Base-by-base conservation (phyloP, 2,113 vertebrate species). In the Aramus guarauna region DNA sequence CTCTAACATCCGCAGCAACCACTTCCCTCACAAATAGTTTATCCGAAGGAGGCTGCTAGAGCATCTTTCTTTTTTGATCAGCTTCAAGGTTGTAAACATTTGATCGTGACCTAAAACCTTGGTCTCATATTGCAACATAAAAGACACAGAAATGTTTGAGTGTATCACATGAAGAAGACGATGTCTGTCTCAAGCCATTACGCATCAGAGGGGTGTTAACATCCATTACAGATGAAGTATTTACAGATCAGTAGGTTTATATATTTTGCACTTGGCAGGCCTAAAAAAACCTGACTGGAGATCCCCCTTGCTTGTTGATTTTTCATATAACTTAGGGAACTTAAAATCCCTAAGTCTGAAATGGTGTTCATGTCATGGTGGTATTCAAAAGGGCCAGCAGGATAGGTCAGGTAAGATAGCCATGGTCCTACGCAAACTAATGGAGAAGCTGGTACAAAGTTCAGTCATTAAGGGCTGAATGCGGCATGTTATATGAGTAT, bases 311-410 rank as follows among this genome's bases (percentile, higher is more conserved):
- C 24, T 23, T 86, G 12, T 58, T 67, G 21, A 41, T 71, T 88
- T 95, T 85, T 72, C 39, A 66, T 36, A 24, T 22, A 60, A 45
- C 1, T 32, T 36, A 3, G 3, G 24, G 43, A 85, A 63, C 20
- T 79, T 59, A 63, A 90, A 85, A 47, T 79, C 58, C 36, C 5
- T 29, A 75, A 45, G 39, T 41, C 29, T 82, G 32, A 50, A 58
- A 72, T 3, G 2, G 15, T 37, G 10, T 36, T 63, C 21, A 5
- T 6, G 4, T 53, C 47, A 59, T 3, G 1, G 3, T 50, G 32
- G 13, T 50, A 16, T 68, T 75, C 12, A n/a, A 39, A 88, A 92
- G 7, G 36, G 41, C 36, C 60, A 77, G 34, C 36, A 72, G 63
- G 30, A 36, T 8, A n/a, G 36, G 20, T 22, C 48, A 52, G 39